Conservation (phyloP, 2,113 vertebrate species). For the Sialia sialis region DNA sequence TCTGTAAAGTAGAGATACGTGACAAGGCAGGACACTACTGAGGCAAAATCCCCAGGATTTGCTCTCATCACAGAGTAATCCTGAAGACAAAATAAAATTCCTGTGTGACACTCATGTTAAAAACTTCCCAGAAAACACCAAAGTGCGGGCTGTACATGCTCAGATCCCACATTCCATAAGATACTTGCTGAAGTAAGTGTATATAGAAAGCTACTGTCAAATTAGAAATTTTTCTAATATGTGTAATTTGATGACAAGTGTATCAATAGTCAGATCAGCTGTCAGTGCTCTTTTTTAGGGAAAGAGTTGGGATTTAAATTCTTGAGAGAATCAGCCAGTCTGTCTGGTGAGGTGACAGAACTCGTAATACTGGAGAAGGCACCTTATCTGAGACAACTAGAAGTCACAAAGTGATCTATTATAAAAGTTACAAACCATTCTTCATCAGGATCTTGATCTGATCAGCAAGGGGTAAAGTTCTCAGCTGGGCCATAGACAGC, state of each 20-base stretch:
- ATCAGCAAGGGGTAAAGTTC: conserved; percentile 90
- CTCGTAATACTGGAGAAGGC: neutral
- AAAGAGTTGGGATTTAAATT: neutral
- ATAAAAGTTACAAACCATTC: conserved; percentile 79
- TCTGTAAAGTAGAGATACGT: neutral
- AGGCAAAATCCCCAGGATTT: neutral
- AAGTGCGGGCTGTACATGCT: neutral
- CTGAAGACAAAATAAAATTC: neutral
- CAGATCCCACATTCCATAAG: neutral
- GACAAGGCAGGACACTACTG: neutral
- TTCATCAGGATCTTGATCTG: conserved; percentile 98
- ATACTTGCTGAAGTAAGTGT: neutral
- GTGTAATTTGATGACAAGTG: neutral
- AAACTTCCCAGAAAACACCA: neutral
- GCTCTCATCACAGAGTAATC: neutral
- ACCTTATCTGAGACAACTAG: neutral
- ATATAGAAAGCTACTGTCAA: neutral
- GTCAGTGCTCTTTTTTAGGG: neutral
- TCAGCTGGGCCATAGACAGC: conserved; percentile 95
- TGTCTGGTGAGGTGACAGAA: neutral
- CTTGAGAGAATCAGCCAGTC: neutral
- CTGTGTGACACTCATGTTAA: neutral
- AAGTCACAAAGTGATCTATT: neutral
- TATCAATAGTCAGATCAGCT: neutral
- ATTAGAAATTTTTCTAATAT: neutral